A percentile compares a stretch with the other conserved stretches of the same genome.
Evolutionary conservation across 2,797 vertebrate genomes (phyloP).

Genomic region (Peromyscus aztecus): DNA sequence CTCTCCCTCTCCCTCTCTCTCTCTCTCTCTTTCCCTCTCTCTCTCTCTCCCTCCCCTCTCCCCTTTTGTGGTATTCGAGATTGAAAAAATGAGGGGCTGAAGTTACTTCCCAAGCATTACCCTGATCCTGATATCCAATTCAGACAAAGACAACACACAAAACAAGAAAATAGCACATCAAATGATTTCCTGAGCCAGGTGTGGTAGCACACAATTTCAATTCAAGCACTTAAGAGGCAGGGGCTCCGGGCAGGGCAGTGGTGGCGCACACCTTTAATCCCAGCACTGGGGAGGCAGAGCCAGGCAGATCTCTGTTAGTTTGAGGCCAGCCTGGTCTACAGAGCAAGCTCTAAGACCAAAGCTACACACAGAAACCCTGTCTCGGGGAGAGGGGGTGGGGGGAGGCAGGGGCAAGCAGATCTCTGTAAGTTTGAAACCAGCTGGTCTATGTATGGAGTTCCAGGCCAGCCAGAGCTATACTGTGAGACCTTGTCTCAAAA

Average conservation of each 20-base stretch:
- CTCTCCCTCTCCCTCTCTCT: too few species aligned
- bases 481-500: background rate
- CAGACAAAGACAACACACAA: conserved; percentile 54
- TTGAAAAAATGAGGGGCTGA: background rate
- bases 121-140: background rate
- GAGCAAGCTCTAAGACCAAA: too few species aligned
- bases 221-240: background rate
- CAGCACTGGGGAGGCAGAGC: too few species aligned
- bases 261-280: too few species aligned
- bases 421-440: background rate
- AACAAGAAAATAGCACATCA: conserved; percentile 24
- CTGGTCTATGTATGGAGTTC: background rate
- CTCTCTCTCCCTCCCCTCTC: background rate
- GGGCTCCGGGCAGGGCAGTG: too few species aligned
- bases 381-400: too few species aligned
- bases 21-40: too few species aligned
- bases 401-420: background rate
- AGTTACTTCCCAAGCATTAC: background rate
- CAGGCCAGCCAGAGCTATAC: background rate
- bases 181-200: background rate
- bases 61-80: background rate
- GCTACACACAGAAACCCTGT: too few species aligned
- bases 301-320: too few species aligned
- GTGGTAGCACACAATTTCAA: background rate
- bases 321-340: too few species aligned